Evolutionary conservation across 2,888 invertebrate genomes (phyloP).

Genomic region (Acronicta alni): DNA sequence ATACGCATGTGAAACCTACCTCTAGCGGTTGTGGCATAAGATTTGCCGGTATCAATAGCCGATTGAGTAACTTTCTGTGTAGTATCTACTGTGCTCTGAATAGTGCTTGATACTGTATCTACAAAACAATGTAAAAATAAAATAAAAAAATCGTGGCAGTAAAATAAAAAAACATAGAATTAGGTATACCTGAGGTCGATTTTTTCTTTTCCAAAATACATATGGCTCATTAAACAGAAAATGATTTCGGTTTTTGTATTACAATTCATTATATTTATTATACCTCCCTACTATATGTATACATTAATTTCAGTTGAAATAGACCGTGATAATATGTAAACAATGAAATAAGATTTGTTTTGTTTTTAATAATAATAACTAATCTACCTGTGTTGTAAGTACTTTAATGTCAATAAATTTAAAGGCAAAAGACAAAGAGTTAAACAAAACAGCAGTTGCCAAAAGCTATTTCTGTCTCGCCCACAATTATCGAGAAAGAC

Average conservation of each 20-base stretch:
- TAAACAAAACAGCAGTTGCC: slow-evolving; percentile 31
- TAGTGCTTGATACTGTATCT: slow-evolving; percentile 73
- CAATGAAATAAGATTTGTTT: too few relatives aligned
- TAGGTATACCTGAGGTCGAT: too few relatives aligned
- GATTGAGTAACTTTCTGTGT: slow-evolving; percentile 72
- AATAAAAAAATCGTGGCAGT: slow-evolving; percentile 13
- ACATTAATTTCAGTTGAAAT: too few relatives aligned
- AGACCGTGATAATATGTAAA: too few relatives aligned
- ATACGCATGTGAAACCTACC: slow-evolving; percentile 46
- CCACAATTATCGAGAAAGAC: slow-evolving; percentile 41
- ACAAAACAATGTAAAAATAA: slow-evolving; percentile 58
- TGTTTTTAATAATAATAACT: too few relatives aligned
- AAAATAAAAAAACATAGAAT: slow-evolving; percentile 3
- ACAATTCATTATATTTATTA: too few relatives aligned
- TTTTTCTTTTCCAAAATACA: too few relatives aligned
- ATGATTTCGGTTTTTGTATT: too few relatives aligned
- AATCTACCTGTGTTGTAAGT: too few relatives aligned
- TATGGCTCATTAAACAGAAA: too few relatives aligned
- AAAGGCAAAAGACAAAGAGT: slow-evolving; percentile 24
- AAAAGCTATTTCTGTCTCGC: slow-evolving; percentile 41
- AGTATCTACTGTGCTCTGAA: slow-evolving; percentile 69
- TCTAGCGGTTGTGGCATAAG: slow-evolving; percentile 70
- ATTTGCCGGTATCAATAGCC: slow-evolving; percentile 69
- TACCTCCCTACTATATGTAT: too few relatives aligned
- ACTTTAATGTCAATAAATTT: not conserved